Base-by-base conservation (phyloP, 2,113 vertebrate genomes). In the Amphilophus citrinellus region DNA sequence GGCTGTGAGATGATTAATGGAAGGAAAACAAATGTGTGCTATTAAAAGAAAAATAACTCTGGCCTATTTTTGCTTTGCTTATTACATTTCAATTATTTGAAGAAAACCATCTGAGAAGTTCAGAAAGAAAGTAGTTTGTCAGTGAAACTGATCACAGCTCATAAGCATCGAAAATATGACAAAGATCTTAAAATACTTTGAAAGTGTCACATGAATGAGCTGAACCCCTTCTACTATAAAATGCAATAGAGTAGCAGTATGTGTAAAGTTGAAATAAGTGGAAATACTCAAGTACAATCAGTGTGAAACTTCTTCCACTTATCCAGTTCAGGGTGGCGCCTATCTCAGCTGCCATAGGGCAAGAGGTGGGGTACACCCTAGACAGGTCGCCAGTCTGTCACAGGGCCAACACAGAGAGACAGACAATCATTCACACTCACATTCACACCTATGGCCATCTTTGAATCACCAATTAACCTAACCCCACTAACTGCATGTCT, bases 161-260 rank as follows among this genome's bases (percentile, higher is more conserved):
- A 5, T 24, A 39, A 8, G 17, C 59, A 0, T 60, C 35, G 18
- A 44, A 47, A 47, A 14, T 14, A 1, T 4, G 13, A 6, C 13
- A 3, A 39, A 1, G 8, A 39, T 44, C 44, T 10, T 8, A 11
- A 42, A 42, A 50, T 53, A 0, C 24, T 5, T 18, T 0, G 9
- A 77, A 44, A 0, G 15, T 1, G 56, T 59, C 73, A 39, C 2
- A 0, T 35, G 1, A 14, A 44, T 60, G 0, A 44, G 37, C 15
- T 44, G 20, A 22, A 53, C 17, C 44, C 22, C 24, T 8, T 2
- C 15, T 47, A 8, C 47, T 32, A 32, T 71, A 30, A 50, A 71
- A 50, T 50, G 9, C 6, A 71, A 50, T 30, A 5, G 66, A 50
- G 0, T 71, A 71, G 24, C 30, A 30, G 8, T 30, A 6, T 0